Base-by-base conservation (phyloP, 2,888 invertebrate genomes). In the Nemoura dubitans region DNA sequence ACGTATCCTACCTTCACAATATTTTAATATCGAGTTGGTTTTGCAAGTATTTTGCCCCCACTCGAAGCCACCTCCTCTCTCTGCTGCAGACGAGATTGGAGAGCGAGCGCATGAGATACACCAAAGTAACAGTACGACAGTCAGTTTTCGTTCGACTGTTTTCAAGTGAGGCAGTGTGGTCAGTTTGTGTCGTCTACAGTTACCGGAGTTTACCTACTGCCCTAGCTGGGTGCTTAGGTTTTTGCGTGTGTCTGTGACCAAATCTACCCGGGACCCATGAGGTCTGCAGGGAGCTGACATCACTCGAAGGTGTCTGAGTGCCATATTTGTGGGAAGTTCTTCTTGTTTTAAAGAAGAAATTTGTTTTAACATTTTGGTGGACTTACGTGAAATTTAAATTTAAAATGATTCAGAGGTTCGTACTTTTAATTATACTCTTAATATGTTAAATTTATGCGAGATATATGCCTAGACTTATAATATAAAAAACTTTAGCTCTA, bases 351-450 rank as follows among this genome's bases (percentile, higher is more conserved):
- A 59, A 21, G 59, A 59, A 59, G 59, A 59, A 59, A 7, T 16
- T 59, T 59, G 1, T 59, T 59, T 59, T 21, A n/a, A 81, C 28
- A 78, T 78, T 78, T 78, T 78, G 25, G 78, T 28, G 28, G 27
- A 78, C 78, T 78, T 28, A 27, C 78, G 78, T 78, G 78, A 27
- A 83, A 21, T 36, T 16, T n/a, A 29, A 82, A n/a, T 26, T 59
- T 76, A 43, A 84, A 76, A 84, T 84, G 84, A 84, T 84, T 59
- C 84, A 59, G 27, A 84, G 84, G 84, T 84, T 84, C 28, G 84
- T 84, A 84, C 28, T 28, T 81, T 78, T 30, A 6, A 81, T 59
- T 21, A 16, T 59, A 16, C 14, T 59, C 14, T 36, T 77, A 77
- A 6, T n/a, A n/a, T n/a, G n/a, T n/a, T n/a, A n/a, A 77, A 77